Evolutionary conservation across 2,888 invertebrate genomes (phyloP), one percentile per base, ranked within the genome.

Genomic region (Cryptocheilus praepositus): DNA sequence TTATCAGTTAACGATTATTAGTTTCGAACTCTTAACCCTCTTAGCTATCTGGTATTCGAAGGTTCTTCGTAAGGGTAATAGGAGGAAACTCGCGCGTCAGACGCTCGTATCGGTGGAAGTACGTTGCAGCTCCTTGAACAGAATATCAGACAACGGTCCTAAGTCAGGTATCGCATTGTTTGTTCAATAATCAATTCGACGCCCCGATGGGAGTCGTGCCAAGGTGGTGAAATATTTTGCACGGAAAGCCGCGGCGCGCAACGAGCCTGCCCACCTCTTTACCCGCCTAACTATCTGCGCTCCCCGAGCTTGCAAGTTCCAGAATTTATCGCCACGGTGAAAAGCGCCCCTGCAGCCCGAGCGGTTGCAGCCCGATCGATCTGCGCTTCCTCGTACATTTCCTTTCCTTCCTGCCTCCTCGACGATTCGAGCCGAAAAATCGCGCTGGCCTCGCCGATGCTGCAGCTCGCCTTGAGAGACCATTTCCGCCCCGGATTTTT

Each of bases 121-220:
- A 54, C 61, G 49, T 49, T 51, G 19, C 51, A 44, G 43, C 46
- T 15, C 53, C 55, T 63, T 46, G 25, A 58, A 53, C 28, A 11
- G 51, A 56, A 44, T 11, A 51, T 36, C 36, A 36, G 36, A 11
- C 36, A 36, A 36, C 21, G 15, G 56, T 49, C 69, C 52, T 73
- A 71, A 78, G 74, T 79, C 69, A 56, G 60, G 61, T 65, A 76
- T 73, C 70, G 44, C 61, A 58, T 73, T 84, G 85, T 84, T 85
- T 85, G 83, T 85, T 85, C 85, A 79, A 85, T 84, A 85, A 83
- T 83, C 83, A 81, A 85, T 84, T 79, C 75, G 79, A 74, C 78
- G 76, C 66, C 72, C 67, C 71, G 74, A 77, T 73, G 79, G 76
- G 71, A 80, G 76, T 76, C 66, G 71, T 81, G 83, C 81, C 79